Conservation (phyloP, 2,113 vertebrate species). For the Leiothrix lutea region DNA sequence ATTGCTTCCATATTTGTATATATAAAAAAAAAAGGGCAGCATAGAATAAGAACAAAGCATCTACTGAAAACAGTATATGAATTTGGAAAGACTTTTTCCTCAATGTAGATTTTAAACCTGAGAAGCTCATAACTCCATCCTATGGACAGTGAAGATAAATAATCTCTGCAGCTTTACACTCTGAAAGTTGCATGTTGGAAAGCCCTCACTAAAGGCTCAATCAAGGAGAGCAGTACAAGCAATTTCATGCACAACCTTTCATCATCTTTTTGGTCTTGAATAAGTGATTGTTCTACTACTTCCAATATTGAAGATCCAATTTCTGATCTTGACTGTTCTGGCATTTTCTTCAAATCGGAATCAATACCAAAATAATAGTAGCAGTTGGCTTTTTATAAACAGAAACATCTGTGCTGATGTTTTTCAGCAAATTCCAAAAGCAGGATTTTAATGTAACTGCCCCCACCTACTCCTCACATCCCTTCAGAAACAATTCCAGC, state of each 20-base stretch:
- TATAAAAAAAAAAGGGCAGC: neutral
- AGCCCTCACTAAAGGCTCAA: neutral
- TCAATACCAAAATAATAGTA: neutral
- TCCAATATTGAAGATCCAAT: neutral
- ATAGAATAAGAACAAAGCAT: neutral
- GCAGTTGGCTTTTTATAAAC: neutral
- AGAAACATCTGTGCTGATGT: neutral
- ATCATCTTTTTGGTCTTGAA: neutral
- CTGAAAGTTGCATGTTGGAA: neutral
- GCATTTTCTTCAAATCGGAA: slow-evolving; percentile 2
- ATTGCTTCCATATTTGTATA: slow-evolving; percentile 63
- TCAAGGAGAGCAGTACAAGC: neutral
- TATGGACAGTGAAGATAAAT: neutral
- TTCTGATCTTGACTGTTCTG: neutral
- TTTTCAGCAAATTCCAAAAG: neutral
- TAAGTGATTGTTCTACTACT: neutral
- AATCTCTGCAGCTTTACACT: neutral
- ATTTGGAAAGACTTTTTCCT: neutral
- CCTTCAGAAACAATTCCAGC: neutral
- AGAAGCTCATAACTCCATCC: neutral
- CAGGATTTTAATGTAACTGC: neutral
- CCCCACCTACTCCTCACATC: neutral
- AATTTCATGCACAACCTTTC: neutral
- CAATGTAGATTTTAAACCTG: neutral
- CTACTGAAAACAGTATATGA: neutral